Conservation (phyloP, 1,140 invertebrate species). For the Drosophila erecta region DNA sequence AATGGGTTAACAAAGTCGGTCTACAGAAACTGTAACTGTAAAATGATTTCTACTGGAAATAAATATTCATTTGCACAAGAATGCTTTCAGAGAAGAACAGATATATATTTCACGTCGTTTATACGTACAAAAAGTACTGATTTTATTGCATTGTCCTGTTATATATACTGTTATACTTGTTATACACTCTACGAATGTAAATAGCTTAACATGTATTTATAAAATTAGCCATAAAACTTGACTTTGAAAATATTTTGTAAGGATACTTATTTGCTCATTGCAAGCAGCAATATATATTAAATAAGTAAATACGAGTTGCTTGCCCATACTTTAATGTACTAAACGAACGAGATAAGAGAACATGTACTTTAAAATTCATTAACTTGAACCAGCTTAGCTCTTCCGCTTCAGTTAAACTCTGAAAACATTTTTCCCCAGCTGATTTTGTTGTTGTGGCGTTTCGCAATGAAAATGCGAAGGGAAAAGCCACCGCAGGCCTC, state of each 20-base stretch:
- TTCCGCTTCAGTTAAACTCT: slow-evolving; percentile 1
- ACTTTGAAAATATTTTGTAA: too few species aligned
- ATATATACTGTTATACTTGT: too few species aligned
- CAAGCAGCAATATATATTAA: too few species aligned
- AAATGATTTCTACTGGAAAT: neutral
- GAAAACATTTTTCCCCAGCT: slow-evolving; percentile 6
- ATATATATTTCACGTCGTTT: too few species aligned
- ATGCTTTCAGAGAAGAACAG: too few species aligned
- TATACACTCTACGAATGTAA: too few species aligned
- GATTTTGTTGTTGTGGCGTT: slow-evolving; percentile 7
- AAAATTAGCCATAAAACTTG: too few species aligned
- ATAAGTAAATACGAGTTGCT: neutral
- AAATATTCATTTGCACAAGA: neutral
- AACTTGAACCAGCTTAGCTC: slow-evolving; percentile 7
- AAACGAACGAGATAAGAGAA: neutral
- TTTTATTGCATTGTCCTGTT: too few species aligned
- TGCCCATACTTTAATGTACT: neutral
- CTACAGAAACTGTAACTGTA: slow-evolving; percentile 1
- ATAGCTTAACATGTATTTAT: too few species aligned
- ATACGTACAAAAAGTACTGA: too few species aligned
- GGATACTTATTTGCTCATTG: too few species aligned
- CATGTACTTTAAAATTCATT: slow-evolving; percentile 7
- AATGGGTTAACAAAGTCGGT: slow-evolving; percentile 2
- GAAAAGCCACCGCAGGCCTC: slow-evolving; percentile 3
- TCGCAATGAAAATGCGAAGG: slow-evolving; percentile 5